These are phyloP conservation scores for Meganola albula DNA, from an alignment of 2,888 invertebrate species.

Conservation along the genomic window DNA sequence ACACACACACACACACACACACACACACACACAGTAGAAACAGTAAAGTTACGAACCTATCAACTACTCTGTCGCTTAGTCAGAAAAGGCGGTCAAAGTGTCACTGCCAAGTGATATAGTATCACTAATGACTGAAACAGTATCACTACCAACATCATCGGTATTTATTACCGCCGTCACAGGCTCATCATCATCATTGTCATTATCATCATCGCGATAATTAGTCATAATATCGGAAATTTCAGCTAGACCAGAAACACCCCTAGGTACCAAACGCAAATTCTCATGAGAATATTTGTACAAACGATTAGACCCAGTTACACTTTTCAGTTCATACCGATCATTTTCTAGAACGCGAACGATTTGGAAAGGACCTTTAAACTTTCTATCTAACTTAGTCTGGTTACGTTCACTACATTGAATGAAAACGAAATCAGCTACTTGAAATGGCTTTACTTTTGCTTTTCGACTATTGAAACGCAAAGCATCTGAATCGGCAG, in stretches of 20 bases:
- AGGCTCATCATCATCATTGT: slow-evolving; percentile 4
- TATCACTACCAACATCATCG: no score
- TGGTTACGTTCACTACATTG: slow-evolving; percentile 19
- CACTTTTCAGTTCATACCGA: slow-evolving; percentile 14
- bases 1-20: background rate
- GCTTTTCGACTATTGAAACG: slow-evolving; percentile 18
- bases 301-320: slow-evolving; percentile 11
- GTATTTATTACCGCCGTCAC: background rate
- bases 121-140: no score
- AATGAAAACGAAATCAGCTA: slow-evolving; percentile 20
- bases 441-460: slow-evolving; percentile 8
- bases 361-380: slow-evolving; percentile 15
- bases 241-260: slow-evolving; percentile 16
- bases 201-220: slow-evolving; percentile 15
- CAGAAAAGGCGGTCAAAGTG: background rate
- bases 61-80: background rate
- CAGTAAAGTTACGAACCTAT: background rate
- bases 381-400: slow-evolving; percentile 21
- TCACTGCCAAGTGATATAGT: no score
- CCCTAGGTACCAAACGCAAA: slow-evolving; percentile 9
- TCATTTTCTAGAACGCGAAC: slow-evolving; percentile 14
- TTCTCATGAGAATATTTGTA: slow-evolving; percentile 22
- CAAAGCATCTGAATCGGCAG: slow-evolving; percentile 5
- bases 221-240: slow-evolving; percentile 2
- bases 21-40: background rate